Percentiles rank a stretch among this genome's conserved stretches.
These are phyloP conservation scores for Frankliniella fusca DNA, from an alignment of 2,888 invertebrate species.

Conservation along the genomic window DNA sequence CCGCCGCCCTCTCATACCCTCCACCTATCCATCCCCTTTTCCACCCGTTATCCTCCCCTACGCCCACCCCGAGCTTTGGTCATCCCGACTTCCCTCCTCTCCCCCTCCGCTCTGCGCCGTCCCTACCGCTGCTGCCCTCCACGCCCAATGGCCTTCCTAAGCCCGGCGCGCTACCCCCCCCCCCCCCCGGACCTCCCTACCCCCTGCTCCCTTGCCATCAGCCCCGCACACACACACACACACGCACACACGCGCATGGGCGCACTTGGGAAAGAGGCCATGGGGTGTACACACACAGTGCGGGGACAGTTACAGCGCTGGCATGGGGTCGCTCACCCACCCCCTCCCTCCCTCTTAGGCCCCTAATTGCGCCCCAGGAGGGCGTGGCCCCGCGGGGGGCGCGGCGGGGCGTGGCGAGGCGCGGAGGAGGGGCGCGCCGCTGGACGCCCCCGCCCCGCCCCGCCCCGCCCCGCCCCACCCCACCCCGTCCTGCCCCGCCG, in stretches of 20 bases:
- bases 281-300: constrained; percentile 16
- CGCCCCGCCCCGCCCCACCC: constrained; percentile 32
- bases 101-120: background rate
- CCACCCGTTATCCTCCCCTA: background rate
- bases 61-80: background rate
- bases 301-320: background rate
- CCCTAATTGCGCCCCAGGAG: constrained; percentile 31
- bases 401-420: constrained; percentile 34
- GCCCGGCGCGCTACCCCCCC: constrained; percentile 28
- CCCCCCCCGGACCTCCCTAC: constrained; percentile 7
- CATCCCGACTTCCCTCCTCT: constrained; percentile 16
- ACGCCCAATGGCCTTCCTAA: constrained; percentile 16
- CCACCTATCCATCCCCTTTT: constrained; percentile 8
- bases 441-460: constrained; percentile 33
- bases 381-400: constrained; percentile 29
- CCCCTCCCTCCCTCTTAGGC: constrained; percentile 29
- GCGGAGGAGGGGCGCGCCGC: constrained; percentile 43
- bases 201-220: background rate
- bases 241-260: constrained; percentile 24
- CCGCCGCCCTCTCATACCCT: constrained; percentile 27
- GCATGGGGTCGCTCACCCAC: constrained; percentile 23
- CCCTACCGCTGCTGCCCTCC: background rate
- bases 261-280: constrained; percentile 11
- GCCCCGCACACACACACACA: background rate
- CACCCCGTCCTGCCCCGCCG: constrained; percentile 39